Conservation (phyloP, 2,888 invertebrate species). For the Hydrotaea diabolus region DNA sequence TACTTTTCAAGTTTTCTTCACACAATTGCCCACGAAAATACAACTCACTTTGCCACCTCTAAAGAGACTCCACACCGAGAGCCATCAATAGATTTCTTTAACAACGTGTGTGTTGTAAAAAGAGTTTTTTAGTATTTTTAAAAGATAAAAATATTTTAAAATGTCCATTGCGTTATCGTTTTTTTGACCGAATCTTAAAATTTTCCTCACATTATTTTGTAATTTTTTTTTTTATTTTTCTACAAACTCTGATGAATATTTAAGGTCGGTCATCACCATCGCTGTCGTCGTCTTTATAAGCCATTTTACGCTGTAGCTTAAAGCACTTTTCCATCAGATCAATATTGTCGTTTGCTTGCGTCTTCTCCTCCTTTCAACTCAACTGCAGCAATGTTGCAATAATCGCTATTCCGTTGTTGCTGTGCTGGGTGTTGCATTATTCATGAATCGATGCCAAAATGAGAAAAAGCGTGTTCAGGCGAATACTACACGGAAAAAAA, state of each 20-base stretch:
- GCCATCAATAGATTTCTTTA: too few relatives aligned
- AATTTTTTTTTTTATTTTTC: background rate
- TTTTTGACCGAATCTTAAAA: too few relatives aligned
- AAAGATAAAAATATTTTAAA: too few relatives aligned
- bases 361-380: background rate
- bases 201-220: too few relatives aligned
- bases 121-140: too few relatives aligned
- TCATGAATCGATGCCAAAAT: conserved; percentile 63
- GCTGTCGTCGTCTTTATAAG: conserved; percentile 41
- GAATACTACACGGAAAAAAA: background rate
- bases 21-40: too few relatives aligned
- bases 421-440: conserved; percentile 60
- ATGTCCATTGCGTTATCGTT: too few relatives aligned
- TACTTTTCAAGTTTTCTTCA: too few relatives aligned
- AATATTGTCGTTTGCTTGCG: background rate
- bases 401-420: conserved; percentile 23
- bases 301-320: conserved; percentile 54
- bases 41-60: too few relatives aligned
- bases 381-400: conserved; percentile 52
- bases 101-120: too few relatives aligned
- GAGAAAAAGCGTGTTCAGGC: conserved; percentile 53
- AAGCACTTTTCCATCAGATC: conserved; percentile 50
- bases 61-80: too few relatives aligned
- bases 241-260: background rate
- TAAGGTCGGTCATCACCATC: conserved; percentile 56